Percentiles rank a stretch among this genome's conserved stretches.
Evolutionary conservation across 2,888 invertebrate species (phyloP).

Genomic region (Pammene aurita): DNA sequence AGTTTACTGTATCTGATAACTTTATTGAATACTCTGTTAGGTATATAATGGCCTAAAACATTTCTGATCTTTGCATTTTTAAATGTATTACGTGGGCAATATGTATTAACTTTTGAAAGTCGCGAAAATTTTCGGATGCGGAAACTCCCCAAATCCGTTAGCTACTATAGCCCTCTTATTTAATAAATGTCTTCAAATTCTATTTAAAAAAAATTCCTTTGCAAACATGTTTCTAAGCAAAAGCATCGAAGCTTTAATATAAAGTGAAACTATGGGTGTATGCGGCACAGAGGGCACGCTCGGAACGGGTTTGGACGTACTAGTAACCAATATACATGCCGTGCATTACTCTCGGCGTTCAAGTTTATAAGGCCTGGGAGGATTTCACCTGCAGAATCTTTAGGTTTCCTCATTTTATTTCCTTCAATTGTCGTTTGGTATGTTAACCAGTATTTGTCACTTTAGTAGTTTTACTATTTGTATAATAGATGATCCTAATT

Average conservation of each 20-base stretch:
- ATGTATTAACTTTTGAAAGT: not conserved
- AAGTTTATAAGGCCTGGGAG: constrained; percentile 77
- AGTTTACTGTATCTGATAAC: too few relatives aligned
- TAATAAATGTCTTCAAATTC: not conserved
- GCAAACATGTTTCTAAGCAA: constrained; percentile 17
- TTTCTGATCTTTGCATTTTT: too few relatives aligned
- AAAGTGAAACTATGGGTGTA: constrained; percentile 73
- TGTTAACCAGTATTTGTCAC: not conserved
- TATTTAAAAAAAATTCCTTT: constrained; percentile 1
- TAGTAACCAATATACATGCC: constrained; percentile 81
- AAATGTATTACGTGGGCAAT: too few relatives aligned
- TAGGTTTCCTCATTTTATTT: constrained; percentile 11
- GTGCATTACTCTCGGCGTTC: constrained; percentile 72
- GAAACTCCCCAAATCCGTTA: not conserved
- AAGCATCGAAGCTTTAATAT: constrained; percentile 26
- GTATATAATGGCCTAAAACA: too few relatives aligned
- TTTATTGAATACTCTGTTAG: too few relatives aligned
- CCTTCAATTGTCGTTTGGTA: not conserved
- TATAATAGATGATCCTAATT: too few relatives aligned
- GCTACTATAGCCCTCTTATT: not conserved
- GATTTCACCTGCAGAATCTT: constrained; percentile 65
- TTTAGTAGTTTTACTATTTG: too few relatives aligned
- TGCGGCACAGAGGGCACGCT: constrained; percentile 73
- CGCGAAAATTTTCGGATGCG: too few relatives aligned
- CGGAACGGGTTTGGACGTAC: constrained; percentile 79